Evolutionary conservation across 2,888 invertebrate species (phyloP), one percentile per base, ranked within the genome.

Genomic region (Drosophila pegasa): DNA sequence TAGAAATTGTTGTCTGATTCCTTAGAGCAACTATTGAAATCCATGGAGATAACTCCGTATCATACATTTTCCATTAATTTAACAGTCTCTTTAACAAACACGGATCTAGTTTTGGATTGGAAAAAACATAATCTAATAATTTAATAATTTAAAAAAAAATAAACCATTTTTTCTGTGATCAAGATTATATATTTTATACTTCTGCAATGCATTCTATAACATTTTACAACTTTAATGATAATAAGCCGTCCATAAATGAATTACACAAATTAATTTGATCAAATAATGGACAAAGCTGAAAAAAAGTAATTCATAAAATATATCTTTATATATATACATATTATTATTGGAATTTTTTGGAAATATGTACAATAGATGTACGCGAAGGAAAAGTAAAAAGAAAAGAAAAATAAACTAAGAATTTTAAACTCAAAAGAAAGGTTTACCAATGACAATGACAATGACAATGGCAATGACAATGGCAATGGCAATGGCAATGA

Each of bases 331-430:
- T 70, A 71, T 47, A 2, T 65, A 65, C 40, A 31, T n/a, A 75
- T 9, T 60, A 54, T 35, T 12, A 57, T 43, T 64, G 59, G 37
- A 57, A 43, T 73, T 71, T 45, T 50, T 57, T 64, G 58, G 61
- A 55, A 5, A 56, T 47, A 29, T 48, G 52, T 43, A 75, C 55
- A 61, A 10, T 33, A 40, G 7, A 37, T 45, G 50, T 37, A 47
- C 71, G 27, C 47, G 40, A 37, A 37, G 14, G 27, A 45, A 22
- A 22, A n/a, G 10, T 10, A 16, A 22, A 9, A 16, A 16, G 3
- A 25, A n/a, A 9, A 9, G 12, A 16, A 10, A 27, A 35, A 33
- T 4, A 16, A 45, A 55, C 33, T n/a, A 10, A 2, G 14, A 43
- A 54, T 48, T 57, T 54, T 7, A n/a, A 29, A 31, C n/a, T 14